Evolutionary conservation across 2,113 vertebrate genomes (phyloP), one percentile per base, ranked within the genome.

Genomic region (Otolemur garnettii): DNA sequence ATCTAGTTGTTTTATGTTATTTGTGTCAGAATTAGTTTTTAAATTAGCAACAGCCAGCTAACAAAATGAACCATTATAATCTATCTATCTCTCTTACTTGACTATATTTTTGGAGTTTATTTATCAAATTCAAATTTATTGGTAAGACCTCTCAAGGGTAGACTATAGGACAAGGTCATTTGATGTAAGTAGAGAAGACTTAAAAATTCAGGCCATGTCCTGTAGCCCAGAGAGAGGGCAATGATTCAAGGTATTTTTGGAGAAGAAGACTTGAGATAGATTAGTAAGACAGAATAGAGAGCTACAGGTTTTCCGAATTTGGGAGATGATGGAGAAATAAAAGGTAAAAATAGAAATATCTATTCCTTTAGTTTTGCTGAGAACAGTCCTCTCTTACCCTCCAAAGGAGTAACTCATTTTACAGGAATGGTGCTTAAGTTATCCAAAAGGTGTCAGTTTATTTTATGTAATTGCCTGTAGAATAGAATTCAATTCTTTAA

Each of bases 391-490:
- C 38, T n/a, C 38, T 90, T 11, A 35, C 0, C 4, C 2, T 72
- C 10, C 12, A 84, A 53, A 85, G 5, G 2, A 81, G 18, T 75
- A 62, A 90, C 4, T 68, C 24, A 35, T 45, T 93, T 69, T 62
- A 50, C 62, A 9, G n/a, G 0, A 0, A 18, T 79, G 42, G 66
- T 15, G 12, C 35, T 82, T 82, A 45, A 85, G 10, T 53, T 62
- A 85, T 69, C 26, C 2, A 42, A 8, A 77, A 92, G 68, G 4
- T n/a, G 3, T 35, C 33, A 94, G 4, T 75, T 38, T 59, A 42
- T 60, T 81, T 92, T 68, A 69, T 82, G 10, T 24, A 91, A 92
- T 78, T 59, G 21, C 8, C 75, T 90, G 33, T 13, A 85, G 90
- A 92, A 72, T 50, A 5, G 53, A 94, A 86, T 72, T 77, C 13